Evolutionary conservation across 1,140 invertebrate species (phyloP).

Genomic region (Drosophila grimshawi): DNA sequence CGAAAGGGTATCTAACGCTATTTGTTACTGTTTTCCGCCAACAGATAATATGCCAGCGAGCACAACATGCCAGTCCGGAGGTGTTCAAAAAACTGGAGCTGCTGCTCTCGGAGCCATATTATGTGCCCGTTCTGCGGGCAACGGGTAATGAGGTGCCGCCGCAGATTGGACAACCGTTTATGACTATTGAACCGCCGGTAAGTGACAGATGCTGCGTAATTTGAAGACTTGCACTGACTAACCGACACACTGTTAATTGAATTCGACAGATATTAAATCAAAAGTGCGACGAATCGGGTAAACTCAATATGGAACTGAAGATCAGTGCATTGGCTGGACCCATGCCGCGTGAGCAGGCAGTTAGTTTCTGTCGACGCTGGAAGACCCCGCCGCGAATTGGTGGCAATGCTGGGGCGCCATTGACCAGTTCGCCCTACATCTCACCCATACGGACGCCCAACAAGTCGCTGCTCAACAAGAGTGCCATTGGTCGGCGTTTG

Average conservation of each 20-base stretch:
- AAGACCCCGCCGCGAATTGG: constrained; percentile 89
- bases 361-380: constrained; percentile 91
- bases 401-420: constrained; percentile 53
- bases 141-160: constrained; percentile 90
- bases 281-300: constrained; percentile 84
- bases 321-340: constrained; percentile 94
- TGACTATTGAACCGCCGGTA: constrained; percentile 88
- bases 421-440: constrained; percentile 54
- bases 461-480: constrained; percentile 34
- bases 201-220: constrained; percentile 39
- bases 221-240: neutral
- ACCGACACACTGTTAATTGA: neutral
- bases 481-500: constrained; percentile 15
- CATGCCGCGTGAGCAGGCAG: constrained; percentile 90
- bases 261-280: constrained; percentile 86
- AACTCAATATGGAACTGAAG: constrained; percentile 88
- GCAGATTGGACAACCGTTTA: constrained; percentile 90
- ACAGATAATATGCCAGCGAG: constrained; percentile 89
- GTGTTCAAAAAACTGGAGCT: constrained; percentile 86
- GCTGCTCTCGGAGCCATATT: constrained; percentile 90
- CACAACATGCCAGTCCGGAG: constrained; percentile 83
- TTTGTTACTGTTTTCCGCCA: neutral
- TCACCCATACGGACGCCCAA: constrained; percentile 60
- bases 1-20: no score
- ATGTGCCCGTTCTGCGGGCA: constrained; percentile 92